Base-by-base conservation (phyloP, 2,797 vertebrate species). In the Liparis tanakae region DNA sequence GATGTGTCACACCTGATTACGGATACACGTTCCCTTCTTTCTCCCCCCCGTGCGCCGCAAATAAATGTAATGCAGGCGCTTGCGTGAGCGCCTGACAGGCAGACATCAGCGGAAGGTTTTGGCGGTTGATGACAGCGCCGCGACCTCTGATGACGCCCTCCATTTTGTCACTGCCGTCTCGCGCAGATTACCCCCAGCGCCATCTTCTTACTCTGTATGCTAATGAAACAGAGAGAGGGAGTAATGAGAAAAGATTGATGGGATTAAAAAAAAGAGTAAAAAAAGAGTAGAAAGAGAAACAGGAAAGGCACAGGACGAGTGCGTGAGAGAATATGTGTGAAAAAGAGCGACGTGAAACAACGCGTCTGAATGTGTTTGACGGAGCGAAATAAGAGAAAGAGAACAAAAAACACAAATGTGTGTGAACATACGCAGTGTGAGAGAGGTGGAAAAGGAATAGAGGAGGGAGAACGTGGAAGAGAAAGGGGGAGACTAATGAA, bases 161-260 rank as follows among this genome's bases (percentile, higher is more conserved):
- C 89, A 94, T 94, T 95, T 95, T 94, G 93, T 94, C 90, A 87
- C 72, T 71, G 78, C 79, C 85, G 79, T 78, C 80, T 87, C 76
- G 62, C 50, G 67, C 81, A 92, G 91, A 94, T 93, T 93, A 94
- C 90, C 83, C 86, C 80, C 75, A 66, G 81, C 87, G 87, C 88
- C 91, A 93, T 93, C 91, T 92, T 92, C 90, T 90, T 93, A 93
- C 93, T 94, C 91, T 93, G 90, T 93, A 94, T 94, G 94, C 88
- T 94, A 94, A 94, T 93, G 90, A 87, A 83, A 88, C 76, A 78
- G 56, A 82, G 82, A 86, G 68, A 72, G 54, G 77, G 87, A 79
- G 87, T 82, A 91, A 88, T 87, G 86, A 90, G 87, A 89, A 90
- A 84, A 87, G 84, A 90, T 76, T 87, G 88, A 89, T 82, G 81